Base-by-base conservation (phyloP, 2,797 vertebrate species). In the Taeniopygia guttata region DNA sequence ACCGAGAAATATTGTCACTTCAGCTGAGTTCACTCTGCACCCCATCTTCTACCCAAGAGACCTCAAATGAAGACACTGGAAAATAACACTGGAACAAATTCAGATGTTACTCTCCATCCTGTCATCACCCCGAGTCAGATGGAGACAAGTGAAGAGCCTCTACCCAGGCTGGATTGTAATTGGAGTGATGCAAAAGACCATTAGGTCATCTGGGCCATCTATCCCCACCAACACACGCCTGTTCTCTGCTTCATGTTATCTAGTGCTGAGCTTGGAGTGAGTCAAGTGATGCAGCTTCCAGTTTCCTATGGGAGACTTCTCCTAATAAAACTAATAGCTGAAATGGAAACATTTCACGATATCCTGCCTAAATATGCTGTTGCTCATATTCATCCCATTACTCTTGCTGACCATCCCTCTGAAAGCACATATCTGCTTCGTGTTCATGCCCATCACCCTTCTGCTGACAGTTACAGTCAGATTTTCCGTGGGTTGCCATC, bases 141-240 rank as follows among this genome's bases (percentile, higher is more conserved):
- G 2, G 84, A 94, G 89, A 69, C n/a, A 7, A 93, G 79, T 30
- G 7, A 87, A 87, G 92, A 94, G 94, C 69, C 79, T 86, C 91
- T 92, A 73, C 62, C 38, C 79, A 0, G 84, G 68, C 48, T 80
- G 73, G 87, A 86, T 81, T 75, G 69, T 51, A 75, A 94, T 73
- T 29, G 1, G 43, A 91, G 74, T 48, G 94, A 94, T 95, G 95
- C 94, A 97, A 96, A 95, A 92, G 95, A 93, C 89, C 94, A 93
- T 97, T 34, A 97, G 92, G 95, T 97, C 96, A 97, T 96, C 94
- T 76, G 85, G 79, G 80, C 92, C 94, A 94, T 94, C 94, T 91
- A 75, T 83, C 89, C 89, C 83, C 11, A 0, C 90, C 90, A 64
- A 49, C 16, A 67, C 86, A 89, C 5, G 84, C 84, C 94, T 94